Evolutionary conservation across 2,797 vertebrate species (phyloP), one percentile per base, ranked within the genome.

Genomic region (Danio albolineatus): DNA sequence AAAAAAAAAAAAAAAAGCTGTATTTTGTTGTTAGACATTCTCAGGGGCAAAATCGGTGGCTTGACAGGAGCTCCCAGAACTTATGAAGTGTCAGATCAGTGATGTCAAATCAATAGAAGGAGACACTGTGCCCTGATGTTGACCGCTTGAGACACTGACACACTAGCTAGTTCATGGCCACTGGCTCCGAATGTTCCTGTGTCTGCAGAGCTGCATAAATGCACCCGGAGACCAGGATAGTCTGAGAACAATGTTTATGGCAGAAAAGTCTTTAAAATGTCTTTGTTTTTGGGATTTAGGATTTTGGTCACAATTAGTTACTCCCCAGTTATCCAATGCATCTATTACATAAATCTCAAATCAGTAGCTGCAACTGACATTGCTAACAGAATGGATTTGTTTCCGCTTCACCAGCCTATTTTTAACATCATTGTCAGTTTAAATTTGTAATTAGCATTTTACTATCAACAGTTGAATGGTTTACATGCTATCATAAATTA

Each of bases 111-210:
- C 69, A 65, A 73, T 66, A 44, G 19, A 41, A 82, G 21, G 57
- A 12, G 53, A 41, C 16, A 36, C 28, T 17, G 66, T 73, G 17
- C 44, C 74, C 54, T 59, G 38, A 67, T 67, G 21, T 65, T 78
- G 80, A 77, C 41, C 44, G 1, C 67, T 72, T 71, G 44, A 73
- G 69, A 59, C 64, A 75, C 41, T 28, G 43, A 54, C 38, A 53
- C 41, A 74, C 46, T 28, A 21, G 72, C 19, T 48, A 46, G 13
- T 57, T 10, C 6, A 61, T 74, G 62, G 81, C 71, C 64, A 64
- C 28, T 79, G 76, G 71, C 64, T 54, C 57, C 64, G 49, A 79
- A 65, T 72, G 78, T 83, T 59, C 43, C 73, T 51, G 21, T 54
- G 4, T 69, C 57, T 73, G 28, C 10, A 41, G 8, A 70, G 41